Evolutionary conservation across 1,140 invertebrate species (phyloP), one percentile per base, ranked within the genome.

Genomic region (Drosophila nasuta): DNA sequence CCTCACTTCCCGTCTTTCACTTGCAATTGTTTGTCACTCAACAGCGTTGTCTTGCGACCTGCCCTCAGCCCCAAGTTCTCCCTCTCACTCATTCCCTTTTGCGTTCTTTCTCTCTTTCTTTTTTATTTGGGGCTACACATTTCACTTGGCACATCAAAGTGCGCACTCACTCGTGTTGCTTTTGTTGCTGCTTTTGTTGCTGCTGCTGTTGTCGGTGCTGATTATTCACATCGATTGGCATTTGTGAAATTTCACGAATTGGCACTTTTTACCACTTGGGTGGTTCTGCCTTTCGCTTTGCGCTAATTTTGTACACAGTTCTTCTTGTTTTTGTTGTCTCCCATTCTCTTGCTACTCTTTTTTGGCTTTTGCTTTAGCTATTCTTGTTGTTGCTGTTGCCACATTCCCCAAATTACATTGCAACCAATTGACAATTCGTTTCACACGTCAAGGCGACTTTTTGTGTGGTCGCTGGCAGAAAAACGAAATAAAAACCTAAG

Each of bases 221-320:
- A 88, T 88, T 89, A 88, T 88, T 88, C 85, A 89, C 85, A 89
- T 90, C 85, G 85, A 89, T 89, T 83, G 85, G 85, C 82, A 88
- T 88, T 88, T 80, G 83, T 73, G 80, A 88, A 89, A 89, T 89
- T 89, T 89, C 85, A 89, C 85, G 85, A 89, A 89, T 89, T 89
- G 85, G 83, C 85, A 89, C 85, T 89, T 71, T 68, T 70, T 72
- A 74, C 85, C 81, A 90, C 86, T 89, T 89, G 85, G 85, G 85
- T 89, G 85, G 85, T 33, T 80, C 33, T 17, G 63, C 20, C 49
- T 63, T 58, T 38, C 30, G 33, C 59, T 62, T 64, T 71, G 68
- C 66, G 72, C 83, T 89, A 87, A 88, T 80, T 80, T 77, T 77
- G 72, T 64, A 66, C 70, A 69, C 63, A 81, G 11, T 62, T 62